Evolutionary conservation across 1,140 invertebrate species (phyloP), one percentile per base, ranked within the genome.

Genomic region (Andricus grossulariae): DNA sequence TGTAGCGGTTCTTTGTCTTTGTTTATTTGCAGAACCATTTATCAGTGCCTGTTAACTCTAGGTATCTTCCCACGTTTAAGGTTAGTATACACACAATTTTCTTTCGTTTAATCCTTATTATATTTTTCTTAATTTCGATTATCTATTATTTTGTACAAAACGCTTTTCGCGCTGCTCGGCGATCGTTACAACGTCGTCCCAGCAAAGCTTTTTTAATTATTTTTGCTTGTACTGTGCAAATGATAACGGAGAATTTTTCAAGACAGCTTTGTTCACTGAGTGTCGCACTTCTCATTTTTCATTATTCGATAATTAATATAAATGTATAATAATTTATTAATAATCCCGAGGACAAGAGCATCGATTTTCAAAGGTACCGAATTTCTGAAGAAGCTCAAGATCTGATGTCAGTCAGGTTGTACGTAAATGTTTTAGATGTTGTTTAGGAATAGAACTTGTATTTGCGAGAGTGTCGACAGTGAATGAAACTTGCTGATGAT

Each of bases 21-120:
- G 92, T 94, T 94, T 94, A 94, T 94, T 95, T 95, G 92, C 95
- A 96, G 95, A 96, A 95, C 93, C 95, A 95, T 94, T 95, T 96
- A 94, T 95, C 94, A 94, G 95, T 96, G 93, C 95, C 95, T 93
- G 93, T 95, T 94, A 95, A 94, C 93, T 94, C 94, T 94, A 96
- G 95, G 93, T 96, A 94, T 92, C 95, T 95, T 89, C 95, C 95
- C 93, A 94, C 93, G 91, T 94, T 92, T 93, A 95, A 95, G 95
- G 95, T 95, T 93, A 93, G 95, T 94, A 90, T 84, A 70, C 75
- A 83, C 77, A 84, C 72, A 19, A 18, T 12, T 81, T 84, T 82
- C 78, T 79, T 84, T 85, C 84, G 80, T 86, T 83, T 86, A 83
- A 50, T 19, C 15, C 51, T 71, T 71, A 10, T 52, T 49, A 51